Percentiles rank a stretch among this genome's conserved stretches.
Evolutionary conservation across 2,113 vertebrate species (phyloP).

Genomic region (Heptranchias perlo): DNA sequence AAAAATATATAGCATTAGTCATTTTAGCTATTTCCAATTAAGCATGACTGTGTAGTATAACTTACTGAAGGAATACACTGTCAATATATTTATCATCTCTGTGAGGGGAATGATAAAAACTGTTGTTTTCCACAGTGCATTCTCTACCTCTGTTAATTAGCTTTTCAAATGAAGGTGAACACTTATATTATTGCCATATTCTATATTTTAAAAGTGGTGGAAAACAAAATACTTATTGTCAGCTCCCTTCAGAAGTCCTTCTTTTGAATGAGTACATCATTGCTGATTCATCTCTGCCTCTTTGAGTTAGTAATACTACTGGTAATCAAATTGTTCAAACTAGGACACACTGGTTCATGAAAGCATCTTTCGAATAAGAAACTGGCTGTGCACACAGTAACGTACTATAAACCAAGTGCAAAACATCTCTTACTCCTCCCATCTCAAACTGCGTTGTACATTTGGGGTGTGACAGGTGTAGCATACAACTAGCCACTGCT

Average conservation of each 20-base stretch:
- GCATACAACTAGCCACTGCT: background rate
- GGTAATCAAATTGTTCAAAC: conserved; percentile 5
- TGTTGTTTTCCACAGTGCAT: background rate
- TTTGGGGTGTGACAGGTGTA: background rate
- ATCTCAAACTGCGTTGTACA: background rate
- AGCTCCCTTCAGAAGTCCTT: background rate
- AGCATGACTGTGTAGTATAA: background rate
- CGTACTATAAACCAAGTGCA: background rate
- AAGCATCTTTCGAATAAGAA: conserved; percentile 4
- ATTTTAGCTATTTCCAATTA: background rate
- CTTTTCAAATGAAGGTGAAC: background rate
- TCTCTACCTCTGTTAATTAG: background rate
- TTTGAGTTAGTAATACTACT: background rate
- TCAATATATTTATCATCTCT: background rate
- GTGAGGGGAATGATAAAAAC: background rate
- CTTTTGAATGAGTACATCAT: background rate
- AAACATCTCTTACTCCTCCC: background rate
- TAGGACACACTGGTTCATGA: background rate
- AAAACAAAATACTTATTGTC: background rate
- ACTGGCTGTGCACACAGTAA: background rate
- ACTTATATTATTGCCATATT: background rate
- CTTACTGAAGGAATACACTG: background rate
- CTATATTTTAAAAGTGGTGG: background rate
- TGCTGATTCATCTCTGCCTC: background rate
- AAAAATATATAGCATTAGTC: background rate